These are phyloP conservation scores for Arrhopalites spinosus DNA, from an alignment of 2,888 invertebrate genomes.

Conservation along the genomic window DNA sequence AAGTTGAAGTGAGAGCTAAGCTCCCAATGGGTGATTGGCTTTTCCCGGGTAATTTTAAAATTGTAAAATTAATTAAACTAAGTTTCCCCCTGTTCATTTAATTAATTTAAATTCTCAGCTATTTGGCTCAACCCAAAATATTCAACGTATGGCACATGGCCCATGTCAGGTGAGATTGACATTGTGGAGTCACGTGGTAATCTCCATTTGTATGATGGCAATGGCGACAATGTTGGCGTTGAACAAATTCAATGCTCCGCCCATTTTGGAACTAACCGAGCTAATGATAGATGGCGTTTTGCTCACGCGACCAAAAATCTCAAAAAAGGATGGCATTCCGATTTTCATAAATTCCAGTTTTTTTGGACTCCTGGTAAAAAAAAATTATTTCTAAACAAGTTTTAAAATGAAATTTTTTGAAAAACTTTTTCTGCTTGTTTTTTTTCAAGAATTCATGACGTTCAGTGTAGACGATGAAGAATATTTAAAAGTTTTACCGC, in stretches of 20 bases:
- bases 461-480: conserved; percentile 40
- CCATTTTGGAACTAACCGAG: conserved; percentile 12
- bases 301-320: conserved; percentile 3
- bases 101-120: background rate
- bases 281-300: background rate
- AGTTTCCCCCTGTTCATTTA: background rate
- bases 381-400: background rate
- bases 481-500: background rate
- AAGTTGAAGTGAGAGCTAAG: conserved; percentile 69
- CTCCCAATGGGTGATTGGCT: conserved; percentile 76
- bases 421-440: background rate
- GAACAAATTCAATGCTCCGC: background rate
- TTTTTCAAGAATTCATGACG: conserved; percentile 36
- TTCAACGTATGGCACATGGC: conserved; percentile 62
- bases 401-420: background rate
- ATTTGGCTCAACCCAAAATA: conserved; percentile 26
- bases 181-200: conserved; percentile 75
- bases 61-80: background rate
- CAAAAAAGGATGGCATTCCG: background rate
- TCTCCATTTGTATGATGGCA: conserved; percentile 59
- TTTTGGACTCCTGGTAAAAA: conserved; percentile 27
- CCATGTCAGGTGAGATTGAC: conserved; percentile 73
- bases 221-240: conserved; percentile 67
- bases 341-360: conserved; percentile 20
- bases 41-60: conserved; percentile 62